These are phyloP conservation scores for Scolopax rusticola DNA, from an alignment of 2,797 vertebrate species.

Conservation along the genomic window DNA sequence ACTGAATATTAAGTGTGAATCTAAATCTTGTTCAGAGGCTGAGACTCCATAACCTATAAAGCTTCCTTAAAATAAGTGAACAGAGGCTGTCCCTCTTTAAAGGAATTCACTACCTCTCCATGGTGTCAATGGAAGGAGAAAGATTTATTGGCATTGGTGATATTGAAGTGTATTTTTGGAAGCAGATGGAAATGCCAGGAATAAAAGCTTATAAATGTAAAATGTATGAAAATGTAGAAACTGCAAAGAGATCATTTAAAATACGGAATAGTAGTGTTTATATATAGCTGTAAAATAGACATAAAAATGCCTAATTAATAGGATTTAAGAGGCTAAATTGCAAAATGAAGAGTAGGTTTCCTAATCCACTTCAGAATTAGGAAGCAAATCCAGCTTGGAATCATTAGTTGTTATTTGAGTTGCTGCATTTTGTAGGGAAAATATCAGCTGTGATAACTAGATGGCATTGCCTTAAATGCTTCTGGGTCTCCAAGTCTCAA, in stretches of 20 bases:
- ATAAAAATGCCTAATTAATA: background rate
- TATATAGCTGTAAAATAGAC: background rate
- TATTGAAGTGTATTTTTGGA: background rate
- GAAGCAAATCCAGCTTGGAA: background rate
- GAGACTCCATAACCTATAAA: background rate
- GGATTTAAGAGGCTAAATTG: background rate
- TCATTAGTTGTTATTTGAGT: background rate
- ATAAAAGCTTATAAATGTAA: background rate
- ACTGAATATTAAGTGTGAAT: background rate
- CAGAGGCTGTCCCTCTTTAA: background rate
- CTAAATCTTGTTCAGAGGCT: background rate
- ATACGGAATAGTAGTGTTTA: background rate
- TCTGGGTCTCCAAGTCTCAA: background rate
- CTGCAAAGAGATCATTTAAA: background rate
- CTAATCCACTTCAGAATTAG: background rate
- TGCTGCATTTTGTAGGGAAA: background rate
- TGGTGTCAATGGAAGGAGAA: background rate
- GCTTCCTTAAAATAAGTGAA: background rate
- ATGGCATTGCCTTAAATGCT: background rate
- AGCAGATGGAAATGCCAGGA: background rate
- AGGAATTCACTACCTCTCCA: rapidly evolving
- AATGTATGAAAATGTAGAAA: background rate
- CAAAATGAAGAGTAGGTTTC: background rate
- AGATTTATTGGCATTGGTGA: background rate
- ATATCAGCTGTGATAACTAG: background rate